Base-by-base conservation (phyloP, 2,888 invertebrate genomes). In the Abscondita cerata region DNA sequence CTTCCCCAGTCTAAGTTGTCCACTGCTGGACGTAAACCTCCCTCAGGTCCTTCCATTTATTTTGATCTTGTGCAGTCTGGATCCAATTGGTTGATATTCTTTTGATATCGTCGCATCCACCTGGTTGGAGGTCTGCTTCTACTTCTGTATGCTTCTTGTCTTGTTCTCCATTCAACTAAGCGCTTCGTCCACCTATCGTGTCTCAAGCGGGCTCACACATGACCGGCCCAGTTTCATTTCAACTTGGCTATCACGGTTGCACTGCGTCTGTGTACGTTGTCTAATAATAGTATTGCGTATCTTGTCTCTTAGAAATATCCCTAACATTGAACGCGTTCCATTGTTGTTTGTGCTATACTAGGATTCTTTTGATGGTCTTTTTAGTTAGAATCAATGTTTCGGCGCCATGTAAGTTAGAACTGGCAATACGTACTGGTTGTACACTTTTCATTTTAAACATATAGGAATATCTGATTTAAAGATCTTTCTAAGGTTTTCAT, bases 391-490 rank as follows among this genome's bases (percentile, higher is more conserved):
- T 40, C 13, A 40, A 13, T 40, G 40, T 40, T 40, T 40, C 40
- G 12, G 40, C 40, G n/a, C 40, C 40, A n/a, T n/a, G 40, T 40
- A 40, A 13, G 40, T 40, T 5, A 40, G n/a, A 13, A 40, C 40
- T 12, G 40, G 40, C n/a, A 12, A 40, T n/a, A 12, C 40, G 5
- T 9, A 40, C n/a, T 40, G 40, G 13, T 40, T 13, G n/a, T 40
- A 40, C 40, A 40, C 13, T 40, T 40, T 40, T 13, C 40, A 11
- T 12, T 40, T 40, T 3, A 40, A 13, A n/a, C 40, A 40, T n/a
- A 40, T 40, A 12, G 40, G 40, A n/a, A 40, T n/a, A 40, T n/a
- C 40, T 40, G 40, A 40, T n/a, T 40, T 40, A 13, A 40, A 40
- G 40, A 40, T 40, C 11, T 40, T 40, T 9, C 40, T 40, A 13